Conservation (phyloP, 2,113 vertebrate species). For the Dryoscopus gambensis region DNA sequence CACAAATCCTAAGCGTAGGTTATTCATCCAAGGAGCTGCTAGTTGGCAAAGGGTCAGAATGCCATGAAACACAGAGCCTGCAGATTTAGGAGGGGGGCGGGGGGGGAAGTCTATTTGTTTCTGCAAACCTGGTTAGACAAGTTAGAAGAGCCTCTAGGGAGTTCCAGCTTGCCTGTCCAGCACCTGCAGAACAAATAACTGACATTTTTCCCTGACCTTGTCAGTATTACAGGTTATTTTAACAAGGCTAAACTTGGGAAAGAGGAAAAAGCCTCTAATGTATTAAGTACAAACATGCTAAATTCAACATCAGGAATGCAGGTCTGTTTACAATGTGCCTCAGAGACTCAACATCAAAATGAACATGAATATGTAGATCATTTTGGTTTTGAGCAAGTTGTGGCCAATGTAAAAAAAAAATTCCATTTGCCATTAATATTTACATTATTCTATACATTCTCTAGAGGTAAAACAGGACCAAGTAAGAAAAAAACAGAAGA, state of each 20-base stretch:
- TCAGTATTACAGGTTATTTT: conserved; percentile 63
- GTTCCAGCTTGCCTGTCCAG: conserved; percentile 54
- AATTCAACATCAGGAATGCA: conserved; percentile 57
- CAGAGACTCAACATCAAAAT: conserved; percentile 53
- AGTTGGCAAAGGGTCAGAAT: background rate
- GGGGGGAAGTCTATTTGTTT: background rate
- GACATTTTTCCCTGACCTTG: conserved; percentile 53
- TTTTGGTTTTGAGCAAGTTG: conserved; percentile 44
- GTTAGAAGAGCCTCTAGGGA: conserved; percentile 56
- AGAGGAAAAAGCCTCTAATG: background rate
- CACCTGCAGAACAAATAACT: conserved; percentile 59
- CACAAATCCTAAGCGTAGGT: background rate
- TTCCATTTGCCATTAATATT: conserved; percentile 52
- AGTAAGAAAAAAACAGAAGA: background rate
- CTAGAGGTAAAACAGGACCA: background rate
- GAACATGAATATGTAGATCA: conserved; percentile 69
- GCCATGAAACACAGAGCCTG: background rate
- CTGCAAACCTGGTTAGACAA: conserved; percentile 3
- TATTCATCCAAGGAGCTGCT: background rate
- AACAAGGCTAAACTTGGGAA: conserved; percentile 31
- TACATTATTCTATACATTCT: conserved; percentile 46
- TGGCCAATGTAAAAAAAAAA: background rate
- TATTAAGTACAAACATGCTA: conserved; percentile 37
- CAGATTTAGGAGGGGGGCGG: background rate
- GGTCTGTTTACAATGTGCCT: conserved; percentile 45